Base-by-base conservation (phyloP, 2,113 vertebrate species). In the Holacanthus passer region DNA sequence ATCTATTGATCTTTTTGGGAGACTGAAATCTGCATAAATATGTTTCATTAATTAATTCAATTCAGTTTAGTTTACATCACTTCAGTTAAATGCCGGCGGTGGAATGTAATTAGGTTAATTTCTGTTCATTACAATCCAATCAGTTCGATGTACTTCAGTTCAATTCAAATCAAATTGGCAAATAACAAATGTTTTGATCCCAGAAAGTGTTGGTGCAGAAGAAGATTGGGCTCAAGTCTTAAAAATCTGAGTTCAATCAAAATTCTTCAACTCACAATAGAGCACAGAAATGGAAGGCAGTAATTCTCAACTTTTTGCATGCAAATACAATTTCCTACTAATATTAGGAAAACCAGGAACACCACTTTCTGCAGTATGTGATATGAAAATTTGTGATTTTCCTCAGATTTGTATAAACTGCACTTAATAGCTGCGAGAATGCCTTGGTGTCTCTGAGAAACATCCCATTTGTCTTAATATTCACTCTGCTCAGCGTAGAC, bases 381-480 rank as follows among this genome's bases (percentile, higher is more conserved):
- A 74, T 60, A 52, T 82, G 31, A 66, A 87, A 68, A 65, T 63
- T 3, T 70, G 20, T 43, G 66, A 32, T 58, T 79, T 68, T 79
- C 20, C 37, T 31, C 55, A 72, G 31, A 83, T 77, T 60, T 84
- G 47, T 80, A 85, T 83, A 70, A 89, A 77, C 52, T 72, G 35
- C 29, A 84, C 70, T 79, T 87, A 78, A 77, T 85, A 71, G 27
- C 71, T 80, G n/a, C 32, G 16, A 81, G 67, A 77, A 58, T 68
- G 19, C 39, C 52, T 37, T 47, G 64, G 55, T 65, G 43, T 85
- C 45, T 78, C 43, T 65, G 69, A 45, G 67, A 82, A 87, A 55
- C 56, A 55, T 58, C 29, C 74, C 64, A 91, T 92, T 78, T 82
- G 63, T 90, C 88, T 87, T 88, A 81, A 90, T 90, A 87, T 85